phyloP scores from a whole-genome alignment of 2,888 invertebrate genomes.

The Dolomedes plantarius region DNA sequence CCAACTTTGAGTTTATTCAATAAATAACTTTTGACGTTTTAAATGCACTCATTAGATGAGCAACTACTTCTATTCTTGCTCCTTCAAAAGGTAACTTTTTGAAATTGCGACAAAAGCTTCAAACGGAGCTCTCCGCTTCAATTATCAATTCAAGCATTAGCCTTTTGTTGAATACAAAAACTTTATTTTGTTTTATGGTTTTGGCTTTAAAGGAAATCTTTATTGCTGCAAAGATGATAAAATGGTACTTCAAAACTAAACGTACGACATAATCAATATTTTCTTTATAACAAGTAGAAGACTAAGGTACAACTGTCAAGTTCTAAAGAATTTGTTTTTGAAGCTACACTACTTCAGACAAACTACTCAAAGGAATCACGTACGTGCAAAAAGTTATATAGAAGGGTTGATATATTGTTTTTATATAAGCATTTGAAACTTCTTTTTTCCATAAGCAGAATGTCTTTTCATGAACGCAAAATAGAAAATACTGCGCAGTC shows the following conservation, averaged over 20 bases:
- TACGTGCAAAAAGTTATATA: slow-evolving; percentile 24
- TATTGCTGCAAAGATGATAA: neutral
- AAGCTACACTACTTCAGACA: neutral
- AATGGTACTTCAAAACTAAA: neutral
- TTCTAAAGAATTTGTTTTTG: slow-evolving; percentile 36
- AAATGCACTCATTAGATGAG: slow-evolving; percentile 40
- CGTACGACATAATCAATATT: neutral
- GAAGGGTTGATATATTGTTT: too few relatives aligned
- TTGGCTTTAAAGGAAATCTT: slow-evolving; percentile 2
- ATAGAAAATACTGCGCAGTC: too few relatives aligned
- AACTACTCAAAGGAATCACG: slow-evolving; percentile 24
- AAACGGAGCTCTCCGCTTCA: slow-evolving; percentile 27
- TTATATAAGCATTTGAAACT: too few relatives aligned
- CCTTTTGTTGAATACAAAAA: slow-evolving; percentile 35
- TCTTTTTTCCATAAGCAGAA: too few relatives aligned
- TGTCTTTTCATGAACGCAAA: too few relatives aligned
- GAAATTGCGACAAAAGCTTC: slow-evolving; percentile 52
- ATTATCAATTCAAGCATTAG: slow-evolving; percentile 37
- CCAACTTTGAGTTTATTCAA: slow-evolving; percentile 31
- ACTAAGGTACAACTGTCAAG: slow-evolving; percentile 14
- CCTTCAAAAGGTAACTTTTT: slow-evolving; percentile 22
- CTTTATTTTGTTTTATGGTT: slow-evolving; percentile 22
- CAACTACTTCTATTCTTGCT: slow-evolving; percentile 26
- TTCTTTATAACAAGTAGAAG: too few relatives aligned
- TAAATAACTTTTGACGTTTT: slow-evolving; percentile 47